Conservation (phyloP, 2,888 invertebrate genomes). For the Phytoseiulus persimilis region DNA sequence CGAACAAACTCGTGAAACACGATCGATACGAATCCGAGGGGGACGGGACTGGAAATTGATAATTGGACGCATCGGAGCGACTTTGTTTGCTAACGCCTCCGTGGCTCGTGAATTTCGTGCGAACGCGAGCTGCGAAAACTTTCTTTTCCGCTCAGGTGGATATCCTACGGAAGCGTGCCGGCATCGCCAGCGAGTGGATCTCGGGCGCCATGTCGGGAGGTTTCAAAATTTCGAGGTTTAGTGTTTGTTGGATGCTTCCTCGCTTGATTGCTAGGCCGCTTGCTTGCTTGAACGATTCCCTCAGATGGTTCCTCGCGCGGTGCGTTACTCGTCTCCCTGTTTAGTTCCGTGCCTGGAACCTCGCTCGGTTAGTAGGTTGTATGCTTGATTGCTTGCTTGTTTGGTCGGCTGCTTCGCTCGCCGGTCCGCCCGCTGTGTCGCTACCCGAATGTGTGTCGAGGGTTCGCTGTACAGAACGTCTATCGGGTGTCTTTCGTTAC, state of each 20-base stretch:
- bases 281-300: neutral
- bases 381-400: neutral
- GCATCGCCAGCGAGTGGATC: too few species aligned
- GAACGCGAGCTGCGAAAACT: too few species aligned
- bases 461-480: neutral
- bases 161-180: too few species aligned
- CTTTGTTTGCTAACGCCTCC: neutral
- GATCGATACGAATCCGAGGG: neutral
- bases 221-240: too few species aligned
- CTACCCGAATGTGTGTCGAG: neutral
- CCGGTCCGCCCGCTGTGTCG: neutral
- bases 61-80: neutral
- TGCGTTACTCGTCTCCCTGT: neutral
- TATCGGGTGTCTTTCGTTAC: neutral
- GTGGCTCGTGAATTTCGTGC: neutral
- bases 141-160: too few species aligned
- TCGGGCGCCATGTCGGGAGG: too few species aligned
- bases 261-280: neutral
- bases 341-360: neutral
- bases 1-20: neutral
- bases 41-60: neutral
- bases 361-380: neutral
- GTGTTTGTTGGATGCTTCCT: too few species aligned
- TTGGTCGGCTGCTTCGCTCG: neutral
- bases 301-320: neutral